Conservation (phyloP, 1,140 invertebrate species). For the Drosophila cardini region DNA sequence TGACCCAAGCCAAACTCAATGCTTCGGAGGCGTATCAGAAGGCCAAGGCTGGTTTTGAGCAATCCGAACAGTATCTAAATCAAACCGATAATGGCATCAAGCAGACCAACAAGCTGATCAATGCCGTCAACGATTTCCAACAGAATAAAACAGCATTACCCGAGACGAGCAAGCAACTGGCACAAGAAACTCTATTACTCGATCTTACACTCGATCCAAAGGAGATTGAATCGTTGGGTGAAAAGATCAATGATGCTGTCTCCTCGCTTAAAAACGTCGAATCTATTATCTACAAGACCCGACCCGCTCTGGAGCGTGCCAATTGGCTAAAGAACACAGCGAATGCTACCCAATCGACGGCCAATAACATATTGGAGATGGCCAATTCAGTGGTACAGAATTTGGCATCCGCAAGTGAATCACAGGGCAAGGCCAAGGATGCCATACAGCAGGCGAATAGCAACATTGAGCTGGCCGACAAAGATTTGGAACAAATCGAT, state of each 20-base stretch:
- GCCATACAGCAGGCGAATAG: constrained; percentile 92
- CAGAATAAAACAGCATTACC: constrained; percentile 91
- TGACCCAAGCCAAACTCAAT: constrained; percentile 86
- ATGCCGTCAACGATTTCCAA: constrained; percentile 91
- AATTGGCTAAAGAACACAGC: constrained; percentile 91
- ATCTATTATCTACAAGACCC: constrained; percentile 93
- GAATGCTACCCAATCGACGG: constrained; percentile 89
- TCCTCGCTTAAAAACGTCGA: constrained; percentile 95
- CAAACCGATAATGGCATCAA: constrained; percentile 85
- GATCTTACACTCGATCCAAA: constrained; percentile 90
- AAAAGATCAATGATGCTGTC: constrained; percentile 94
- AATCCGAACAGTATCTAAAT: constrained; percentile 85
- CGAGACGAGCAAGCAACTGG: constrained; percentile 91
- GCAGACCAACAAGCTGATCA: constrained; percentile 86
- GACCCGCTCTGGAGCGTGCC: constrained; percentile 90
- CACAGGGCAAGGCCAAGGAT: constrained; percentile 90
- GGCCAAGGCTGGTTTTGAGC: constrained; percentile 85
- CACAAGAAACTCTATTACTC: constrained; percentile 90
- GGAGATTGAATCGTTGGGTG: constrained; percentile 93
- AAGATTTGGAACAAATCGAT: constrained; percentile 88
- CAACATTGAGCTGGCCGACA: constrained; percentile 91
- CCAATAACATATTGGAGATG: constrained; percentile 86
- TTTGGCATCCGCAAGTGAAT: constrained; percentile 89
- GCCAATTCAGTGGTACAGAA: constrained; percentile 87
- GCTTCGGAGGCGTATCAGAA: constrained; percentile 85